Base-by-base conservation (phyloP, 2,113 vertebrate genomes). In the Coreoperca whiteheadi region DNA sequence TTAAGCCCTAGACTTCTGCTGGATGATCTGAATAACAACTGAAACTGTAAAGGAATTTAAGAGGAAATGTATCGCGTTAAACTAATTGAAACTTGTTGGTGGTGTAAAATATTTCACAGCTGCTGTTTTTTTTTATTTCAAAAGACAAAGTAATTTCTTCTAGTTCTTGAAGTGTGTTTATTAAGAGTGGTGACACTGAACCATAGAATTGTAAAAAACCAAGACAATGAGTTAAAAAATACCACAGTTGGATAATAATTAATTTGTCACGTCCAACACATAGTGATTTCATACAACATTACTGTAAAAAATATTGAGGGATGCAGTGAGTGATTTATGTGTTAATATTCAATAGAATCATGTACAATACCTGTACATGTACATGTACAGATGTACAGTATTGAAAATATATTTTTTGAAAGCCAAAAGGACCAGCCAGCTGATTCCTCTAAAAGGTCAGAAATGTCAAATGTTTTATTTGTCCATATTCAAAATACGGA, bases 401-500 rank as follows among this genome's bases (percentile, higher is more conserved):
- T 46, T 7, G 32, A 28, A 56, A 0, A 37, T 9, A 4, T 71
- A 2, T 8, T 41, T 28, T 54, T 61, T 83, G 14, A 59, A 66
- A 68, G 20, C 15, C 20, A 81, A 71, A 60, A 6, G 12, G 28
- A 51, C 8, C 15, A 67, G 23, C 12, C 25, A 63, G 30, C 16
- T 56, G 46, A 67, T 67, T 37, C 4, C 34, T 48, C 8, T 18
- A 25, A 69, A 65, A 51, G n/a, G 67, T n/a, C 12, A n/a, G 10
- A 32, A 16, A 82, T 68, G n/a, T 59, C 51, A 77, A 59, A 57
- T 74, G 48, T 48, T 63, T 60, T 71, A 56, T 84, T 28, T 43
- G 68, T 20, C n/a, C 7, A 25, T 41, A 61, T 74, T 84, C 51
- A 77, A 57, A 75, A 81, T 43, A 66, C 8, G 25, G 43, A 43